phyloP scores from a whole-genome alignment of 2,113 vertebrate species.

The Trogon melanurus region DNA sequence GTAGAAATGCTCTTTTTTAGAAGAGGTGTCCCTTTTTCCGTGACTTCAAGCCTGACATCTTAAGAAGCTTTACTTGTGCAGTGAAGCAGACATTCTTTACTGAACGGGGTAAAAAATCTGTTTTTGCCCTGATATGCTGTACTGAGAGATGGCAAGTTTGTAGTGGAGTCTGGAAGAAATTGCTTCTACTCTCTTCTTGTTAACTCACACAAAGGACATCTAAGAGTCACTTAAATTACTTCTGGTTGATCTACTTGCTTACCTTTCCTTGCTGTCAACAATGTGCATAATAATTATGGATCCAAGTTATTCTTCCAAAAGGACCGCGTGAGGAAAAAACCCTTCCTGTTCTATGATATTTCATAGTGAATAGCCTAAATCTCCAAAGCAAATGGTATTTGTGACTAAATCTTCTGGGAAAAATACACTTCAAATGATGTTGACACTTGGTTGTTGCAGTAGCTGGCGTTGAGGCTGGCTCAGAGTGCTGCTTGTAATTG shows the following conservation, averaged over 20 bases:
- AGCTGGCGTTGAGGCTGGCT: not conserved
- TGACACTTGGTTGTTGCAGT: not conserved
- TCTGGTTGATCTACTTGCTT: not conserved
- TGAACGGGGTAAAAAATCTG: not conserved
- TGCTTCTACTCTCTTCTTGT: not conserved
- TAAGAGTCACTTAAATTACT: not conserved
- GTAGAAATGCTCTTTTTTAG: not conserved
- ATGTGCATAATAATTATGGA: too few species aligned
- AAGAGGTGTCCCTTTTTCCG: not conserved
- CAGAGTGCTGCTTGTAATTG: not conserved
- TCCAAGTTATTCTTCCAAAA: not conserved
- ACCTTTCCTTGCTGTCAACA: not conserved
- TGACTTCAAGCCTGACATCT: not conserved
- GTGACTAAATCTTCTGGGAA: not conserved
- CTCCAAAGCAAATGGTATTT: not conserved
- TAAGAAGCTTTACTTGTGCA: not conserved
- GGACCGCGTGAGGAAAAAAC: not conserved
- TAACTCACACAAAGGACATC: not conserved
- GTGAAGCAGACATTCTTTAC: not conserved
- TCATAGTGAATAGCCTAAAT: not conserved
- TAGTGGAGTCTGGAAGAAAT: not conserved
- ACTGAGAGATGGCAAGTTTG: fast-evolving
- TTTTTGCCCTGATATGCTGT: not conserved
- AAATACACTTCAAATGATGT: not conserved
- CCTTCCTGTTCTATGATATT: not conserved